These are phyloP conservation scores for Anastatus disparis DNA, from an alignment of 1,140 invertebrate species.

Conservation along the genomic window DNA sequence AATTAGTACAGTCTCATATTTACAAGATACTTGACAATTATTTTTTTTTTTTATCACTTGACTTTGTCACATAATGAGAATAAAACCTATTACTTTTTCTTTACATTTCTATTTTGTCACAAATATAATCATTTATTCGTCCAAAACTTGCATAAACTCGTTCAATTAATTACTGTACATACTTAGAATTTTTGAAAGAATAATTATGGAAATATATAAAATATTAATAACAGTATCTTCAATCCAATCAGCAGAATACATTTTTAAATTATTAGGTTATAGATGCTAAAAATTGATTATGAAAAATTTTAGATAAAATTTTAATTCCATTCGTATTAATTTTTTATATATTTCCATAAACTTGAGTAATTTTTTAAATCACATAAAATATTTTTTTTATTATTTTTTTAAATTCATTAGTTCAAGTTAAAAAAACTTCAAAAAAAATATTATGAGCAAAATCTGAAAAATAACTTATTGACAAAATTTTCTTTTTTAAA, in stretches of 20 bases:
- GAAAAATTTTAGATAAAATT: background rate
- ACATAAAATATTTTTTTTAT: background rate
- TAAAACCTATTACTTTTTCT: conserved; percentile 34
- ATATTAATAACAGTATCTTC: background rate
- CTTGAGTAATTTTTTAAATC: background rate
- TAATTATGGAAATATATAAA: conserved; percentile 28
- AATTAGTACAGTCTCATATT: conserved; percentile 60
- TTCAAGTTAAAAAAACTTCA: conserved; percentile 22
- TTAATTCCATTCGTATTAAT: background rate
- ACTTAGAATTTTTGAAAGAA: conserved; percentile 6
- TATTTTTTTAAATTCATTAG: background rate
- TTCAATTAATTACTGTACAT: conserved; percentile 20
- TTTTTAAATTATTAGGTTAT: no score
- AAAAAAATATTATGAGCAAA: conserved; percentile 44
- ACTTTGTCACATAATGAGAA: conserved; percentile 36
- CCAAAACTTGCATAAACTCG: conserved; percentile 8
- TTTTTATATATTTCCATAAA: conserved; percentile 22
- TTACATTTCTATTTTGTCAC: background rate
- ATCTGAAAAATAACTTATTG: conserved; percentile 57
- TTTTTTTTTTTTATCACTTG: conserved; percentile 40
- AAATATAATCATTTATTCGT: conserved; percentile 1
- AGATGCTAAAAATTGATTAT: background rate
- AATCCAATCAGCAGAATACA: no score
- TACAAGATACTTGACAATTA: conserved; percentile 54
- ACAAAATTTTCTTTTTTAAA: conserved; percentile 39